These are phyloP conservation scores for Scaeva pyrastri DNA, from an alignment of 2,888 invertebrate species.

Conservation along the genomic window DNA sequence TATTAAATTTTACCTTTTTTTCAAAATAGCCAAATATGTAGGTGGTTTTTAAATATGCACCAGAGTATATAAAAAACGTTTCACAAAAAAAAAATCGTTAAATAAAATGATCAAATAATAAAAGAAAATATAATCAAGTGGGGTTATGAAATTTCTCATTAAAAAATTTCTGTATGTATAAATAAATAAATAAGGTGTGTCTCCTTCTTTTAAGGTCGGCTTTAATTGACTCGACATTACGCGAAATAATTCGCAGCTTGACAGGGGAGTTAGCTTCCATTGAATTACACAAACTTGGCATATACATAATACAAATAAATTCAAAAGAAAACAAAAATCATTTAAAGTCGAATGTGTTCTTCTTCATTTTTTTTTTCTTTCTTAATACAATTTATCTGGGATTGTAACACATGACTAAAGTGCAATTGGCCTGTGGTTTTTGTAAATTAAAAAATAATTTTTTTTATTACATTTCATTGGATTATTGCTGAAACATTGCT, in stretches of 20 bases:
- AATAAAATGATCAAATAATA: neutral
- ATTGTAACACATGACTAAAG: neutral
- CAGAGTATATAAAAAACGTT: neutral
- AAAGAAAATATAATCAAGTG: constrained; percentile 1
- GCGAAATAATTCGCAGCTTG: constrained; percentile 24
- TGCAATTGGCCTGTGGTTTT: constrained; percentile 51
- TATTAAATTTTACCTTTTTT: too few species aligned
- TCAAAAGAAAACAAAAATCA: constrained; percentile 17
- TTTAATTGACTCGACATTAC: constrained; percentile 40
- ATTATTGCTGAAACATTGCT: constrained; percentile 11
- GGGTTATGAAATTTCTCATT: constrained; percentile 44
- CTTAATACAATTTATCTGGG: neutral
- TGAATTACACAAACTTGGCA: constrained; percentile 32
- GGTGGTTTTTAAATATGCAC: neutral
- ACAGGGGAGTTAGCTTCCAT: constrained; percentile 50
- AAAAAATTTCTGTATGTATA: constrained; percentile 21
- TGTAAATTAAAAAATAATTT: constrained; percentile 47
- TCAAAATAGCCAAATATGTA: too few species aligned
- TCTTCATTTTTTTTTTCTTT: neutral
- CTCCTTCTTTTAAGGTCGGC: constrained; percentile 6
- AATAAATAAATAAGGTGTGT: constrained; percentile 53
- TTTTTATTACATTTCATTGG: constrained; percentile 27
- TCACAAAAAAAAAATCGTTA: neutral
- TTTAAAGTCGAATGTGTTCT: constrained; percentile 36
- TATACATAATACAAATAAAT: constrained; percentile 23